Base-by-base conservation (phyloP, 2,888 invertebrate genomes). In the Saturnia pavonia region DNA sequence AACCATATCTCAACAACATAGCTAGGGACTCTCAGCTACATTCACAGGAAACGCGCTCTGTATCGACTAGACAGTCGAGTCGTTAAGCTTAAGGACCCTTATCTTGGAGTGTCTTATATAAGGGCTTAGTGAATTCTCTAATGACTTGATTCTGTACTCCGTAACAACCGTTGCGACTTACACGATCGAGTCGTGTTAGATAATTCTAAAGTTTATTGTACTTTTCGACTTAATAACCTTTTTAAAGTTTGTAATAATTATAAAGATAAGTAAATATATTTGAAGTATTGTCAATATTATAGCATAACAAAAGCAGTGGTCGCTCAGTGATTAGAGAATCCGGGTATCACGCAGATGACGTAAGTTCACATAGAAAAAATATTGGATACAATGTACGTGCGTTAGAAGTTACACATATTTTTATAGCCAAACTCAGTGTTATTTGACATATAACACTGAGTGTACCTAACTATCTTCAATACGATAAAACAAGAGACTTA, bases 101-200 rank as follows among this genome's bases (percentile, higher is more conserved):
- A 91, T 91, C 91, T 85, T 78, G 78, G 78, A 85, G 81, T 85
- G 85, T 83, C 83, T 88, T 86, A 86, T 82, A 83, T 81, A 83
- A 85, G 84, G 84, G 85, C 86, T 87, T 83, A 83, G 82, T 81
- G 80, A 80, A 79, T 80, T 79, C 81, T 80, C 87, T 91, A 91
- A 91, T 89, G 89, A 87, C 89, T 84, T 85, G 85, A 89, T 89
- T 88, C 87, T 86, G 84, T 83, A 78, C 79, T 80, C 84, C 85
- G 83, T 87, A 85, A 87, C 65, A 40, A 65, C 65, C 65, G 40
- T 11, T 40, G 65, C 65, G 65, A 40, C 40, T 19, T 40, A 65
- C 40, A 40, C 19, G 40, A 65, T 40, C 34, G 86, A 86, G 83
- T 68, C 42, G 54, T 51, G 63, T 69, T 65, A 71, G 57, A 60